Base-by-base conservation (phyloP, 2,888 invertebrate species). In the Parnassius smintheus region DNA sequence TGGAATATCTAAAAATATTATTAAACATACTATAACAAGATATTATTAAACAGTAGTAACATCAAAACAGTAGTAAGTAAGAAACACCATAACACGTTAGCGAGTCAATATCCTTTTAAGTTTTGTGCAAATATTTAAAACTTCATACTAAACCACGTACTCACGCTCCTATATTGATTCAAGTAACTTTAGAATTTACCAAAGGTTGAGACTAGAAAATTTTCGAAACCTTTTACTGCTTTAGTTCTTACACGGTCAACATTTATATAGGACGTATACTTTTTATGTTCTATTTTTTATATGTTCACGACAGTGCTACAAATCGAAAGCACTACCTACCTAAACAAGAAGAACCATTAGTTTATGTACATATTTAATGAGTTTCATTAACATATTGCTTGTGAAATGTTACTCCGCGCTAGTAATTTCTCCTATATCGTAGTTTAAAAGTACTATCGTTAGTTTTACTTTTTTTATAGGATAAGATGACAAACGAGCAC, bases 101-200 rank as follows among this genome's bases (percentile, higher is more conserved):
- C 62, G 63, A 71, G 79, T 77, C 76, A 82, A 81, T 68, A 79
- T 69, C 60, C 75, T 76, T 65, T 65, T 56, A 66, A 79, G 72
- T 64, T 68, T 68, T 72, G 65, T 66, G 56, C 72, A 79, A 79
- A 78, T 71, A 79, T 68, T 72, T 63, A 65, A 67, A 66, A 64
- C 61, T 60, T 59, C 65, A 61, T 59, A 63, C 66, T 71, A 18
- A 18, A 18, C 18, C 71, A 71, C 69, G 74, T 67, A 68, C 75
- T 73, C 71, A 67, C 73, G 68, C 69, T 69, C 71, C 69, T 64
- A 65, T 62, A 62, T 59, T 65, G 63, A 65, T 65, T 65, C 64
- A 70, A 68, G 56, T 64, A 56, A 65, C 65, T 58, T 62, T 64
- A 65, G 58, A 68, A 68, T 56, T 64, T 57, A 65, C 57, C 65